These are phyloP conservation scores for Bombus huntii DNA, from an alignment of 1,140 invertebrate genomes.

Conservation along the genomic window DNA sequence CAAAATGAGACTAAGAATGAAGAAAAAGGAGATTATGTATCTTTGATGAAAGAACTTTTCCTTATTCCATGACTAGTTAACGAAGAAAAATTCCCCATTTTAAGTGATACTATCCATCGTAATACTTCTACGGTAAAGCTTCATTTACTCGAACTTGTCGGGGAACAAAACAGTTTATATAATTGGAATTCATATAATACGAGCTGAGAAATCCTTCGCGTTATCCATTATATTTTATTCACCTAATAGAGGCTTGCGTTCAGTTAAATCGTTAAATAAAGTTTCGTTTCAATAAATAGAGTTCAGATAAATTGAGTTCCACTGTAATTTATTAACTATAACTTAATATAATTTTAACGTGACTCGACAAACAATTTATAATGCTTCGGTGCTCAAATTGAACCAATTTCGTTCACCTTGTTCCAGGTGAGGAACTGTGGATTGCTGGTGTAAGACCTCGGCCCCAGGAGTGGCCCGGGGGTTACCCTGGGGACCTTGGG, in stretches of 20 bases:
- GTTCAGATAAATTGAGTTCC: not conserved
- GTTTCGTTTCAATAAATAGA: not conserved
- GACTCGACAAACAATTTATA: not conserved
- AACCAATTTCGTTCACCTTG: not conserved
- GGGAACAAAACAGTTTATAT: not conserved
- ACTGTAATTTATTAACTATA: no score
- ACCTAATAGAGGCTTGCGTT: not conserved
- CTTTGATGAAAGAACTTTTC: no score
- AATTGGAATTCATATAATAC: not conserved
- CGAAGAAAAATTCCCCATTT: not conserved
- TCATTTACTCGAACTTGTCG: not conserved
- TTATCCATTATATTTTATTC: not conserved
- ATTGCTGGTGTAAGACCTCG: constrained; percentile 71
- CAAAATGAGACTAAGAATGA: not conserved
- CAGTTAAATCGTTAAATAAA: not conserved
- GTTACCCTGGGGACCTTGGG: constrained; percentile 75
- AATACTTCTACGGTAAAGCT: not conserved
- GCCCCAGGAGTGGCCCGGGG: constrained; percentile 78
- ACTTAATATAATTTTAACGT: not conserved
- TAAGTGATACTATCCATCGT: not conserved
- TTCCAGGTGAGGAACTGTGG: constrained; percentile 74
- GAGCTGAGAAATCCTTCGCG: no score
- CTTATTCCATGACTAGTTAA: not conserved
- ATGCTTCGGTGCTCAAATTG: not conserved
- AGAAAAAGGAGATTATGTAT: not conserved